Percentiles rank a stretch among this genome's conserved stretches.
phyloP scores from a whole-genome alignment of 2,888 invertebrate species.

The Perizoma affinitatum region DNA sequence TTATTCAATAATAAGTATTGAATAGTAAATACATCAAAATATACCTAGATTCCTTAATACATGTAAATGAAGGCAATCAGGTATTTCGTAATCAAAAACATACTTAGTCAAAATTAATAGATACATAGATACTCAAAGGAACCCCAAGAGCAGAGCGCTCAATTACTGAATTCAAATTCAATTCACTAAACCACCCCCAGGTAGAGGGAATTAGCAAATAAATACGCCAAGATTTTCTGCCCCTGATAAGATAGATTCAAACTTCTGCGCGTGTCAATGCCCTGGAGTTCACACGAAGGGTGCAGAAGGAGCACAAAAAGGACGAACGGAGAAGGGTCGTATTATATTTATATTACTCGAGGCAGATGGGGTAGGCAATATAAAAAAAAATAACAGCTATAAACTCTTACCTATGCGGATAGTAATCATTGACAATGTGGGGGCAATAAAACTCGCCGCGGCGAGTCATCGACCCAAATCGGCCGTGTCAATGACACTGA shows the following conservation, averaged over 20 bases:
- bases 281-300: conserved; percentile 59
- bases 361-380: conserved; percentile 49
- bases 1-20: neutral
- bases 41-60: conserved; percentile 6
- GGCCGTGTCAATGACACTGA: conserved; percentile 38
- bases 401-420: conserved; percentile 39
- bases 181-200: conserved; percentile 40
- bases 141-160: conserved; percentile 30
- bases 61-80: conserved; percentile 27
- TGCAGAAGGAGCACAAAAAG: conserved; percentile 54
- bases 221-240: conserved; percentile 47
- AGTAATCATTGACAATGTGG: conserved; percentile 34
- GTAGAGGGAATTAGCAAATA: conserved; percentile 46
- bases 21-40: conserved; percentile 7
- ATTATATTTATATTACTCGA: conserved; percentile 56
- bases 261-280: conserved; percentile 55
- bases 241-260: conserved; percentile 46
- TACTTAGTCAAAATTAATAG: conserved; percentile 20
- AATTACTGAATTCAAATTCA: conserved; percentile 36
- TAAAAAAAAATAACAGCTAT: conserved; percentile 43
- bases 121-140: conserved; percentile 24
- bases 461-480: conserved; percentile 42
- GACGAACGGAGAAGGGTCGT: conserved; percentile 52
- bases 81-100: conserved; percentile 17
- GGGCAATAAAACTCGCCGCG: conserved; percentile 36